Evolutionary conservation across 2,888 invertebrate species (phyloP), one percentile per base, ranked within the genome.

Genomic region (Bedellia somnulentella): DNA sequence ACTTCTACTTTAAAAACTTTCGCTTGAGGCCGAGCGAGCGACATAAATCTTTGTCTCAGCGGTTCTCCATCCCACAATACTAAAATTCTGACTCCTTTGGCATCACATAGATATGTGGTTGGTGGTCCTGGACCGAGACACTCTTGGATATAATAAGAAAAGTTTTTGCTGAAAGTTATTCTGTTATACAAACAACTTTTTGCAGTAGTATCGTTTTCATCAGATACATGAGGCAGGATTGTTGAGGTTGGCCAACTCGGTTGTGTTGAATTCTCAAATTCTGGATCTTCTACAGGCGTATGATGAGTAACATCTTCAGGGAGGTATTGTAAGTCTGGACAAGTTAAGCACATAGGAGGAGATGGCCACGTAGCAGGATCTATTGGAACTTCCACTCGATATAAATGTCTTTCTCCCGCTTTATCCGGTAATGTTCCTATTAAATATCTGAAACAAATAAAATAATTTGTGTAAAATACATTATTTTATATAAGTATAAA

Each of bases 341-440:
- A 85, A 2, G 83, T 84, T 45, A 85, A 67, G 49, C 85, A 85
- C 33, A 60, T 57, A 49, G 81, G 76, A 4, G 68, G 61, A 12
- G 53, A 49, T 2, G 63, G 60, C 67, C 64, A 62, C 15, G 48
- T 47, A 16, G 38, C 45, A 5, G 46, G 35, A 34, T 71, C 66
- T 3, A 45, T 55, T 0, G 73, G 71, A 2, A 57, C 53, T 13
- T 37, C 33, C 35, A 88, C 82, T 50, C 87, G 82, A 71, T 87
- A 92, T 38, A 94, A 67, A 58, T 94, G 94, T 2, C 90, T 79
- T 49, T 87, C 85, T 1, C 89, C 87, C 0, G 93, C 89, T 39
- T 83, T 80, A 28, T 83, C 84, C 42, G 86, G 85, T 2, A 85
- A 85, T 4, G 89, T 88, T 21, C 89, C 91, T 42, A 90, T 81